Evolutionary conservation across 2,888 invertebrate species (phyloP), one percentile per base, ranked within the genome.

Genomic region (Limnephilus rhombicus): DNA sequence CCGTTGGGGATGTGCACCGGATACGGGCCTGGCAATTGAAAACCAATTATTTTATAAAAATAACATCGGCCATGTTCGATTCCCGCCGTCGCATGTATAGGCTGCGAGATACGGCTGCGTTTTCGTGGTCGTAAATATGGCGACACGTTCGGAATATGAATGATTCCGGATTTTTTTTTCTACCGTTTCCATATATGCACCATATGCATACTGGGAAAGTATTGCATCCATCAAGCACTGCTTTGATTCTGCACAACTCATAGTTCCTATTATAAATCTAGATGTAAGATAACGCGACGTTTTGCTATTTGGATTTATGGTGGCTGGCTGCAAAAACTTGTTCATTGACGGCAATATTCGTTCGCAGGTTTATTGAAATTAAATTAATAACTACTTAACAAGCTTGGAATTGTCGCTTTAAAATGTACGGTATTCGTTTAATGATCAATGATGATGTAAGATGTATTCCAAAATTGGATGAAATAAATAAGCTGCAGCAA

Each of bases 61-160:
- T 95, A 95, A 89, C 88, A 95, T 95, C 95, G 95, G 95, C 90
- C 92, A 85, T 85, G 91, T 89, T 91, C 91, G 89, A 89, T 85
- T 91, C 89, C 85, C 85, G 89, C 89, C 83, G 85, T 53, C 83
- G 91, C 49, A 90, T 86, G 83, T 88, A 83, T 34, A 81, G 81
- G 41, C 92, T 15, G 49, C 85, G 91, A 89, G 90, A 80, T 88
- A 88, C 88, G 92, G 90, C 88, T 86, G 91, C 92, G 91, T 93
- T 94, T 94, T 93, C 93, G 94, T 94, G 94, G 94, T 94, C 95
- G 95, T 95, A 95, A 95, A 95, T 96, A 95, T 95, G 95, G 95
- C 95, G 95, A 96, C 96, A 95, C 95, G 95, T 95, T 94, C 92
- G 83, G 96, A 96, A 96, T 96, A 96, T 96, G 96, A 96, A 96